A percentile compares a stretch with the other conserved stretches of the same genome.
Conservation (phyloP, 1,140 invertebrate genomes). For the Drosophila azteca region DNA sequence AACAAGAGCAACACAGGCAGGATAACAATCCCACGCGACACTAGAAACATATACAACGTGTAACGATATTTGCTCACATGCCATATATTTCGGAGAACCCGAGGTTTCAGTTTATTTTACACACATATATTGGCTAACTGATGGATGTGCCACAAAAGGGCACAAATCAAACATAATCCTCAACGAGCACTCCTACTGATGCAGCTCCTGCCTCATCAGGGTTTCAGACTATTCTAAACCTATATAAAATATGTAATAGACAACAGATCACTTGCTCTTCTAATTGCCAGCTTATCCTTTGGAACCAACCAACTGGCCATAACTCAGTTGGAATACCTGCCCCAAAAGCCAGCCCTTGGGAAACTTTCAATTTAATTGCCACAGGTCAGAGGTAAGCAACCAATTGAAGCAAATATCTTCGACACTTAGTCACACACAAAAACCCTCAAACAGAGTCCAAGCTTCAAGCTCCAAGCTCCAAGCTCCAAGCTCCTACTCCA, state of each 20-base stretch:
- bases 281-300: conserved; percentile 39
- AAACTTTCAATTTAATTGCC: conserved; percentile 58
- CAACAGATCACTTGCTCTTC: conserved; percentile 21
- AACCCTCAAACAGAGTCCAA: neutral
- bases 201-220: neutral
- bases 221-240: too few relatives aligned
- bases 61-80: neutral
- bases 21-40: conserved; percentile 30
- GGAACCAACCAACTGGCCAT: conserved; percentile 25
- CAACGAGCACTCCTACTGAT: too few relatives aligned
- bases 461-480: conserved; percentile 1
- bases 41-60: conserved; percentile 2
- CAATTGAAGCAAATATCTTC: conserved; percentile 39
- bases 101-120: too few relatives aligned
- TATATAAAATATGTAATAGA: too few relatives aligned
- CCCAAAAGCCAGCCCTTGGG: neutral
- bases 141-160: neutral
- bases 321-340: conserved; percentile 31
- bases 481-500: too few relatives aligned
- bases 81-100: neutral
- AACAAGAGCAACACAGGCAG: conserved; percentile 31
- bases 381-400: conserved; percentile 31
- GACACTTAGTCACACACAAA: conserved; percentile 27
- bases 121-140: conserved; percentile 3
- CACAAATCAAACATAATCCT: neutral